A percentile compares a stretch with the other conserved stretches of the same genome.
Evolutionary conservation across 2,888 invertebrate genomes (phyloP).

Genomic region (Parapristionchus giblindavisi): DNA sequence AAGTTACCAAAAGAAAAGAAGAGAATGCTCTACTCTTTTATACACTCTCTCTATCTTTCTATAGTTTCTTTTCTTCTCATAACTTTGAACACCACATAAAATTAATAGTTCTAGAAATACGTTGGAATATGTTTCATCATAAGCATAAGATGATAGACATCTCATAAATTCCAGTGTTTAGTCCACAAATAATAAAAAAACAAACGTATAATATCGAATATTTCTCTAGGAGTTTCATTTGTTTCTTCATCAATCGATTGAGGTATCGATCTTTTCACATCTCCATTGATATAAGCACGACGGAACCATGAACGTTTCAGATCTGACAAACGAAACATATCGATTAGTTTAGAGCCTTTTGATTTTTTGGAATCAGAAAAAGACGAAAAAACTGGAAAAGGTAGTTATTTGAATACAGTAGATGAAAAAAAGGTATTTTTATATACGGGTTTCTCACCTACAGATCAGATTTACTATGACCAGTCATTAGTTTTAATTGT

Average conservation of each 20-base stretch:
- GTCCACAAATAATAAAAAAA: not conserved
- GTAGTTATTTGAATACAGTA: not conserved
- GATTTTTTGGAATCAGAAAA: not conserved
- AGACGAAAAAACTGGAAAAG: not conserved
- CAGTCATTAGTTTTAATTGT: not conserved
- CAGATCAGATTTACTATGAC: too few relatives aligned
- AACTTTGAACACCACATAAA: too few relatives aligned
- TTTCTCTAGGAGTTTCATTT: constrained; percentile 14
- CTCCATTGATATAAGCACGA: constrained; percentile 29
- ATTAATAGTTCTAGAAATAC: too few relatives aligned
- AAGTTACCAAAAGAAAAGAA: too few relatives aligned
- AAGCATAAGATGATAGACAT: too few relatives aligned
- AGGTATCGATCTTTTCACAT: constrained; percentile 12
- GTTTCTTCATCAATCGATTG: not conserved
- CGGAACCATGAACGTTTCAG: constrained; percentile 30
- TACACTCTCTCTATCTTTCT: too few relatives aligned
- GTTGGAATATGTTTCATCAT: too few relatives aligned
- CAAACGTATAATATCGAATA: constrained; percentile 28
- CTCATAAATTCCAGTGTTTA: too few relatives aligned
- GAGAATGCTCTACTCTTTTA: too few relatives aligned
- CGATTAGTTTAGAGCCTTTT: not conserved
- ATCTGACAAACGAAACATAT: not conserved
- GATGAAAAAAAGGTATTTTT: too few relatives aligned
- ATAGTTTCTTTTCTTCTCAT: too few relatives aligned
- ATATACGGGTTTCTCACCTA: too few relatives aligned